Evolutionary conservation across 1,140 invertebrate species (phyloP).

Genomic region (Aphelenchoides avenae): DNA sequence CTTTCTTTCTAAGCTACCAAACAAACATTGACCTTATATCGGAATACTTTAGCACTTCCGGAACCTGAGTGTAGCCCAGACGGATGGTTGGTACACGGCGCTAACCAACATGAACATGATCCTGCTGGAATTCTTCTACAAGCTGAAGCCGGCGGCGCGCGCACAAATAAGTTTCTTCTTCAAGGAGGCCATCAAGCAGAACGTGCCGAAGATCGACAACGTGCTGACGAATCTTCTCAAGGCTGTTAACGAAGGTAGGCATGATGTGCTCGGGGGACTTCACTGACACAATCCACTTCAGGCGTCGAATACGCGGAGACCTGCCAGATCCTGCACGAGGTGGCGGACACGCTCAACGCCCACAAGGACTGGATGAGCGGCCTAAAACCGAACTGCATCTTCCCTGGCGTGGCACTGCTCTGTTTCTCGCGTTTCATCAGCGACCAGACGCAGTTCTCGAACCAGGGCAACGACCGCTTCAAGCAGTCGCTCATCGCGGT

Average conservation of each 20-base stretch:
- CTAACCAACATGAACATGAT: conserved; percentile 26
- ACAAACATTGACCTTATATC: background rate
- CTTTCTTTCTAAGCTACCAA: conserved; percentile 2
- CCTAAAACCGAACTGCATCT: conserved; percentile 17
- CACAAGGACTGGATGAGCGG: conserved; percentile 18
- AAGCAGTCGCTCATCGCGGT: conserved; percentile 16
- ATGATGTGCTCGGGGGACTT: background rate
- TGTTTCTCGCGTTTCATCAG: conserved; percentile 31
- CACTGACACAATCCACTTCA: conserved; percentile 7
- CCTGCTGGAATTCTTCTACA: conserved; percentile 21
- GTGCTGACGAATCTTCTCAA: conserved; percentile 26
- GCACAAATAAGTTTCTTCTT: conserved; percentile 31
- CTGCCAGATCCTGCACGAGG: conserved; percentile 17
- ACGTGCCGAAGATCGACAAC: conserved; percentile 25
- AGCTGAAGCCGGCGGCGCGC: conserved; percentile 13
- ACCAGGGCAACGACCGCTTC: conserved; percentile 7
- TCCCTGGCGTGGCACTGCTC: conserved; percentile 19
- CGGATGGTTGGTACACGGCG: conserved; percentile 21
- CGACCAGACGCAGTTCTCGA: conserved; percentile 5
- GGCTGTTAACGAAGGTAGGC: conserved; percentile 27
- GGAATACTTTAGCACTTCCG: conserved; percentile 1
- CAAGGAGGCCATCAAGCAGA: conserved; percentile 18
- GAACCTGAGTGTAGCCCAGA: conserved; percentile 12
- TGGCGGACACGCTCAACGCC: conserved; percentile 22
- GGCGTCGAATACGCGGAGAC: conserved; percentile 32